A percentile compares a stretch with the other conserved stretches of the same genome.
Conservation (phyloP, 2,797 vertebrate species). For the Spatula versicolor region DNA sequence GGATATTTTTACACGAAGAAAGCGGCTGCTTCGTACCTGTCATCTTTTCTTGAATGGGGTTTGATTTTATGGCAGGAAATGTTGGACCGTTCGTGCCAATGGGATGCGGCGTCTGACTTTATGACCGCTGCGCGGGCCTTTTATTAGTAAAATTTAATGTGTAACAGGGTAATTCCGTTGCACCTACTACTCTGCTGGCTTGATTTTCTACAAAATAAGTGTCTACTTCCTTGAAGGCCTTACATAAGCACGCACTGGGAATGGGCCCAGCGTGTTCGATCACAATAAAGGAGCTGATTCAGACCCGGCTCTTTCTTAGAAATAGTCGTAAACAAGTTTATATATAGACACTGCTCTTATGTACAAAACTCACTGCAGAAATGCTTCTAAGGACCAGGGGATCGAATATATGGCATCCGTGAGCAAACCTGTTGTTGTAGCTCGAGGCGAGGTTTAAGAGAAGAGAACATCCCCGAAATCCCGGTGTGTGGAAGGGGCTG, state of each 20-base stretch:
- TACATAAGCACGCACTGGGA: constrained; percentile 50
- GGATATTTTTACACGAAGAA: not conserved
- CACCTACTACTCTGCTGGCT: constrained; percentile 34
- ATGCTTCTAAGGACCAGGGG: not conserved
- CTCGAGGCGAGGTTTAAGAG: not conserved
- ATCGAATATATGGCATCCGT: not conserved
- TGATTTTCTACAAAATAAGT: constrained; percentile 21
- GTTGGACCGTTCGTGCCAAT: constrained; percentile 8
- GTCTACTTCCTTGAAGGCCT: constrained; percentile 56
- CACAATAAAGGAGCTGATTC: constrained; percentile 55
- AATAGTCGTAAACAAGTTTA: constrained; percentile 54
- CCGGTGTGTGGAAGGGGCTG: not conserved
- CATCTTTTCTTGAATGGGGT: not conserved
- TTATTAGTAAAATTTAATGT: constrained; percentile 46
- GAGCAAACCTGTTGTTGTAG: not conserved
- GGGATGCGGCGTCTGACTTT: constrained; percentile 61
- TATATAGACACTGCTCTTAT: not conserved
- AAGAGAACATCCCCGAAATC: not conserved
- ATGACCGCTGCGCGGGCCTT: constrained; percentile 29
- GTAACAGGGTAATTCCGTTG: constrained; percentile 43
- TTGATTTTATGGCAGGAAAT: constrained; percentile 69
- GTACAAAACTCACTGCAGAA: constrained; percentile 23
- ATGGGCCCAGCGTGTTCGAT: constrained; percentile 42
- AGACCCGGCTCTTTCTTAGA: constrained; percentile 26
- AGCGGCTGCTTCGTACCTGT: not conserved